A percentile compares a stretch with the other conserved stretches of the same genome.
Evolutionary conservation across 2,113 vertebrate species (phyloP).

Genomic region (Notothenia rossii): DNA sequence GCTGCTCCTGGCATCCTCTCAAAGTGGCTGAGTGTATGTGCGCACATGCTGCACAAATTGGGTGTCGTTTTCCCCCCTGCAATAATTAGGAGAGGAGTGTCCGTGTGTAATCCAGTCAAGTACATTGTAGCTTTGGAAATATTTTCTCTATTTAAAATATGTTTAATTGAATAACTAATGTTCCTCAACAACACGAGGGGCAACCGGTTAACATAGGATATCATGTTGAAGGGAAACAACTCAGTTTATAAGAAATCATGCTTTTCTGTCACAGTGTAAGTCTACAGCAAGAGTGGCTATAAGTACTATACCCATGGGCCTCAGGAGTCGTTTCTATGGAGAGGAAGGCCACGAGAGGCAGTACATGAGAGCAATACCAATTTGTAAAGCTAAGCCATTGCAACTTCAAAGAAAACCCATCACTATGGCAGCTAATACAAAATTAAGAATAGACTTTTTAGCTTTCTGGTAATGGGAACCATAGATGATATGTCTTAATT

Average conservation of each 20-base stretch:
- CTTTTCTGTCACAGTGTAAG: too few species aligned
- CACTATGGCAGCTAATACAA: not conserved
- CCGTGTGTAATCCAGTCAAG: not conserved
- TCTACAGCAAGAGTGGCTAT: not conserved
- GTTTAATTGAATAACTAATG: not conserved
- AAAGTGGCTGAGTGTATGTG: slow-evolving; percentile 43
- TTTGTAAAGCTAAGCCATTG: not conserved
- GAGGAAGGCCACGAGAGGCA: not conserved
- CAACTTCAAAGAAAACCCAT: not conserved
- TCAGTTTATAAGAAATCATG: too few species aligned
- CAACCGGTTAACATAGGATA: not conserved
- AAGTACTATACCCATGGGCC: not conserved
- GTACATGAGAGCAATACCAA: not conserved
- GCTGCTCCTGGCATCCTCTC: slow-evolving; percentile 42
- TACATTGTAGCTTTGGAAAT: too few species aligned
- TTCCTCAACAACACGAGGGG: not conserved
- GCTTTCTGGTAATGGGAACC: too few species aligned
- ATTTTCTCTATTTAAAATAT: too few species aligned
- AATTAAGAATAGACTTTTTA: too few species aligned
- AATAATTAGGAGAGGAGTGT: slow-evolving; percentile 1
- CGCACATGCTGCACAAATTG: slow-evolving; percentile 1
- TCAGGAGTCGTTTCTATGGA: not conserved
- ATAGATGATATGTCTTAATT: too few species aligned
- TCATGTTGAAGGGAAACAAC: not conserved
- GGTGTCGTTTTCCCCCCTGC: slow-evolving; percentile 30